Percentiles rank a stretch among this genome's conserved stretches.
Conservation (phyloP, 1,140 invertebrate genomes). For the Bombus haemorrhoidalis region DNA sequence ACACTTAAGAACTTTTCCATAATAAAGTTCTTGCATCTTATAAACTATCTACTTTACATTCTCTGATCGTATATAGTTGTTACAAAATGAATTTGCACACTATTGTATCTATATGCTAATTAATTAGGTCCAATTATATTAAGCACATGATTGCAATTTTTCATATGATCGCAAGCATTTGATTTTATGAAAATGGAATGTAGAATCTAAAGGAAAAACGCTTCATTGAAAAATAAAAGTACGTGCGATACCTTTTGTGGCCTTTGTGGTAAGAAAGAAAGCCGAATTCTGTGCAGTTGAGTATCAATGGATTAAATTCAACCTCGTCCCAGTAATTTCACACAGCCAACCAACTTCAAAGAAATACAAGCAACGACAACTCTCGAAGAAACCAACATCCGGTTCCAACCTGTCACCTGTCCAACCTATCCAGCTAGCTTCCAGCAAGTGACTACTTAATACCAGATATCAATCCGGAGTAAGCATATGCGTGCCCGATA, state of each 20-base stretch:
- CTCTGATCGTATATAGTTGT: too few relatives aligned
- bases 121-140: too few relatives aligned
- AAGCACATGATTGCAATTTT: too few relatives aligned
- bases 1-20: too few relatives aligned
- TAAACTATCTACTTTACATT: too few relatives aligned
- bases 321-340: not conserved
- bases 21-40: too few relatives aligned
- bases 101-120: too few relatives aligned
- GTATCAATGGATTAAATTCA: not conserved
- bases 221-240: too few relatives aligned
- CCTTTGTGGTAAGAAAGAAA: not conserved
- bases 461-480: not conserved
- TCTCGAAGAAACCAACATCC: not conserved
- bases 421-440: too few relatives aligned
- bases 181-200: too few relatives aligned
- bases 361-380: not conserved
- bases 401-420: not conserved
- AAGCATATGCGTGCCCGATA: not conserved
- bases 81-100: too few relatives aligned
- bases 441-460: not conserved
- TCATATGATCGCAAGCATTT: too few relatives aligned
- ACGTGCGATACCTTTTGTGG: not conserved
- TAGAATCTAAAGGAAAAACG: not conserved
- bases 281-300: not conserved
- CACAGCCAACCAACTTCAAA: not conserved